Evolutionary conservation across 2,888 invertebrate species (phyloP).

Genomic region (Torymus texanus): DNA sequence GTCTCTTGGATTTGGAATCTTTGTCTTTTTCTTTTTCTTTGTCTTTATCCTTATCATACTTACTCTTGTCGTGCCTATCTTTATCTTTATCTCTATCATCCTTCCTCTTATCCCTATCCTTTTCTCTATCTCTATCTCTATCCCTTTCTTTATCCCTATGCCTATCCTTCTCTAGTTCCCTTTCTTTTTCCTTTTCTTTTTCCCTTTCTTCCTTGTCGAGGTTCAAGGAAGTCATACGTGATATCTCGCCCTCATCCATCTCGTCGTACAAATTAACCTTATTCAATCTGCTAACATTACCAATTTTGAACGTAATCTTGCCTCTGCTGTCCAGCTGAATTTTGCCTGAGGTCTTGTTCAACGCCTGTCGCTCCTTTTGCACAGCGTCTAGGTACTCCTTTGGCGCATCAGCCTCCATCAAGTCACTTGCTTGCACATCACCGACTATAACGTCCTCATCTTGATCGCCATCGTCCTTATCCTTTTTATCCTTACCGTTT

Average conservation of each 20-base stretch:
- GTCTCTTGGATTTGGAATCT: constrained; percentile 53
- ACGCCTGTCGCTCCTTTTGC: constrained; percentile 69
- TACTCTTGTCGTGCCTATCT: background rate
- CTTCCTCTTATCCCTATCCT: constrained; percentile 52
- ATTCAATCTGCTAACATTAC: constrained; percentile 68
- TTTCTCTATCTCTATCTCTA: constrained; percentile 59
- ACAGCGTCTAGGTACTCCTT: constrained; percentile 70
- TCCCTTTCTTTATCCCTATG: constrained; percentile 56
- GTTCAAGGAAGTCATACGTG: constrained; percentile 30
- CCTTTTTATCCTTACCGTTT: background rate
- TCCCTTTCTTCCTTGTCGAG: constrained; percentile 58
- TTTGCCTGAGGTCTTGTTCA: constrained; percentile 69
- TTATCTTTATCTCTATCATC: constrained; percentile 50
- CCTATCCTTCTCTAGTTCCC: constrained; percentile 58
- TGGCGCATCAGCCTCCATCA: constrained; percentile 69
- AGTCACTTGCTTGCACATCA: constrained; percentile 68
- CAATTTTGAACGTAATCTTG: constrained; percentile 72
- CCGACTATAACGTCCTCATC: constrained; percentile 69
- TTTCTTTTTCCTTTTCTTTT: constrained; percentile 60
- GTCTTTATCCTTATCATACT: constrained; percentile 38
- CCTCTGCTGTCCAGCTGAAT: constrained; percentile 70
- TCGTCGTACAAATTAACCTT: constrained; percentile 70
- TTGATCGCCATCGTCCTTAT: constrained; percentile 48
- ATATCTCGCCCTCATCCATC: constrained; percentile 63
- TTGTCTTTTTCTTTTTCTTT: constrained; percentile 22